These are phyloP conservation scores for Diloba caeruleocephala DNA, from an alignment of 2,888 invertebrate species.

Conservation along the genomic window DNA sequence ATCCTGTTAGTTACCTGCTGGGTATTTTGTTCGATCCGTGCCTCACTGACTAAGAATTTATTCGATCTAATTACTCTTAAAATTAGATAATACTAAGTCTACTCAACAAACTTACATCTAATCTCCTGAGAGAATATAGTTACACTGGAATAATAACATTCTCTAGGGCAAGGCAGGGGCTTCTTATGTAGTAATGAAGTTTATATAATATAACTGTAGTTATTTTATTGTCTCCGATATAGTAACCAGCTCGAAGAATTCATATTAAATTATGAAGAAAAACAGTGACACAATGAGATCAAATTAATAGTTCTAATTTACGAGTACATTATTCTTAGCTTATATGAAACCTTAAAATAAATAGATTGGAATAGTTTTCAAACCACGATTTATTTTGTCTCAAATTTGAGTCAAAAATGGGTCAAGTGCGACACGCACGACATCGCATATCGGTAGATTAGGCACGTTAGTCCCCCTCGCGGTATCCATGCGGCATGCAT, in stretches of 20 bases:
- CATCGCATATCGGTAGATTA: too few relatives aligned
- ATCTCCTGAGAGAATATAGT: conserved; percentile 9
- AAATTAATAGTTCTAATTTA: conserved; percentile 8
- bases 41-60: conserved; percentile 20
- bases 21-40: conserved; percentile 12
- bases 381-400: too few relatives aligned
- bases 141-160: conserved; percentile 31
- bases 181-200: conserved; percentile 15
- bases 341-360: too few relatives aligned
- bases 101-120: conserved; percentile 33
- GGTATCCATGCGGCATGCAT: too few relatives aligned
- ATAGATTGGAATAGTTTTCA: too few relatives aligned
- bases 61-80: conserved; percentile 19
- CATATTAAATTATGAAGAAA: not conserved
- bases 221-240: conserved; percentile 39
- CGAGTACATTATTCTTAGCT: too few relatives aligned
- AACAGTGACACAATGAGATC: conserved; percentile 18
- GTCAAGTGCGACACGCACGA: too few relatives aligned
- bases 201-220: conserved; percentile 15
- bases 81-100: conserved; percentile 40
- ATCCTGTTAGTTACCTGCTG: too few relatives aligned
- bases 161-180: conserved; percentile 40
- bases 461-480: too few relatives aligned
- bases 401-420: too few relatives aligned
- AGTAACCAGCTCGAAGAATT: conserved; percentile 7